A percentile compares a stretch with the other conserved stretches of the same genome.
phyloP scores from a whole-genome alignment of 2,797 vertebrate species.

The Cynopterus sphinx region DNA sequence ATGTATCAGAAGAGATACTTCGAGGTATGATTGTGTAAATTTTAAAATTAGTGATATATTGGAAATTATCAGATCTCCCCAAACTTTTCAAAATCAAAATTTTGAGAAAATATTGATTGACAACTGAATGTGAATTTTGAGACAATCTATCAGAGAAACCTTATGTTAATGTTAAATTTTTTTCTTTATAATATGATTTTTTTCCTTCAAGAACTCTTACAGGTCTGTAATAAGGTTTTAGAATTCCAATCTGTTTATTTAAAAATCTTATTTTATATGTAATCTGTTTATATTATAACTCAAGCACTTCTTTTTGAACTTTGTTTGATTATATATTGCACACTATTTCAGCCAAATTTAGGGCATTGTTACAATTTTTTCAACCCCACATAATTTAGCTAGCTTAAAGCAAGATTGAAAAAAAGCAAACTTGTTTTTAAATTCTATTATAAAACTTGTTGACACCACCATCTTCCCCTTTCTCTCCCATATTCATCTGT shows the following conservation, averaged over 20 bases:
- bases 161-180: constrained; percentile 47
- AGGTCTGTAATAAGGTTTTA: constrained; percentile 30
- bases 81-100: constrained; percentile 63
- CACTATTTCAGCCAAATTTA: constrained; percentile 46
- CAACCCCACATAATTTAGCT: constrained; percentile 11
- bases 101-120: constrained; percentile 55
- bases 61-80: constrained; percentile 7
- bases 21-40: background rate
- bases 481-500: constrained; percentile 37
- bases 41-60: constrained; percentile 25
- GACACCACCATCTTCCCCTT: background rate
- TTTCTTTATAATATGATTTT: background rate
- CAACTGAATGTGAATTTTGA: constrained; percentile 51
- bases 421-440: constrained; percentile 46
- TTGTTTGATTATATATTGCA: constrained; percentile 13
- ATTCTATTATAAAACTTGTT: constrained; percentile 60
- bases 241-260: constrained; percentile 12
- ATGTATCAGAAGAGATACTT: background rate
- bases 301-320: constrained; percentile 33
- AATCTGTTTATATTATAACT: constrained; percentile 54
- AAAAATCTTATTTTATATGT: background rate
- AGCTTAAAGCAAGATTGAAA: constrained; percentile 32
- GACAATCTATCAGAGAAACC: constrained; percentile 58
- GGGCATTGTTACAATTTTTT: constrained; percentile 43
- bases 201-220: background rate